Evolutionary conservation across 2,888 invertebrate genomes (phyloP).

Genomic region (Linnaemya vulpina): DNA sequence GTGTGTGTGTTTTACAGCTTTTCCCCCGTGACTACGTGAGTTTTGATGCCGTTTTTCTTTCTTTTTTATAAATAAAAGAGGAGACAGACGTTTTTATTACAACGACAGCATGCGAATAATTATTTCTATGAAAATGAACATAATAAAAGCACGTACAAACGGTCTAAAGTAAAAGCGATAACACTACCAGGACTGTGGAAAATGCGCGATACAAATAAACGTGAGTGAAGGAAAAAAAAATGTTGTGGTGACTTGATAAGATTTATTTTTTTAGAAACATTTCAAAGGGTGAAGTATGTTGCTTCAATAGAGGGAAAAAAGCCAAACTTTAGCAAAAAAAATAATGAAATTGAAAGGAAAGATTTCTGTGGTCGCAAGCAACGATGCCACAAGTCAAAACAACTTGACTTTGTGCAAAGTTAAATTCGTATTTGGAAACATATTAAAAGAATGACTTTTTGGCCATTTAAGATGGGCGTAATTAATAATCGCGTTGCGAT

Average conservation of each 20-base stretch:
- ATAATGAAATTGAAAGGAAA: not conserved
- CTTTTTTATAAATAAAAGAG: not conserved
- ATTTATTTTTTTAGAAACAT: not conserved
- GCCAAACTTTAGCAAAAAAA: not conserved
- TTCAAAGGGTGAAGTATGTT: not conserved
- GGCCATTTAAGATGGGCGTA: no score
- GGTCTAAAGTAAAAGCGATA: slow-evolving; percentile 5
- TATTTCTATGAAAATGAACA: slow-evolving; percentile 7
- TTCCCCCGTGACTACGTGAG: slow-evolving; percentile 28
- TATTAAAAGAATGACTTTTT: no score
- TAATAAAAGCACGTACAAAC: slow-evolving; percentile 20
- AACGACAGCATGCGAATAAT: slow-evolving; percentile 11
- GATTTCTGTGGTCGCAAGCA: no score
- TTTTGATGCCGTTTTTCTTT: not conserved
- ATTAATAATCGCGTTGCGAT: no score
- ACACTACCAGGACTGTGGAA: not conserved
- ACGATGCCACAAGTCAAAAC: no score
- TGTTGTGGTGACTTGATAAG: not conserved
- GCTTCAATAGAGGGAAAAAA: not conserved
- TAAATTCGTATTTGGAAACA: no score
- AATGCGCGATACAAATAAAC: not conserved
- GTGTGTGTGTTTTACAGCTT: not conserved
- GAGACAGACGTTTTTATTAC: slow-evolving; percentile 11
- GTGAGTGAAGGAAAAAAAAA: slow-evolving; percentile 13
- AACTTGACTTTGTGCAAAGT: no score